A percentile compares a stretch with the other conserved stretches of the same genome.
Conservation (phyloP, 2,113 vertebrate genomes). For the Phocoena phocoena region DNA sequence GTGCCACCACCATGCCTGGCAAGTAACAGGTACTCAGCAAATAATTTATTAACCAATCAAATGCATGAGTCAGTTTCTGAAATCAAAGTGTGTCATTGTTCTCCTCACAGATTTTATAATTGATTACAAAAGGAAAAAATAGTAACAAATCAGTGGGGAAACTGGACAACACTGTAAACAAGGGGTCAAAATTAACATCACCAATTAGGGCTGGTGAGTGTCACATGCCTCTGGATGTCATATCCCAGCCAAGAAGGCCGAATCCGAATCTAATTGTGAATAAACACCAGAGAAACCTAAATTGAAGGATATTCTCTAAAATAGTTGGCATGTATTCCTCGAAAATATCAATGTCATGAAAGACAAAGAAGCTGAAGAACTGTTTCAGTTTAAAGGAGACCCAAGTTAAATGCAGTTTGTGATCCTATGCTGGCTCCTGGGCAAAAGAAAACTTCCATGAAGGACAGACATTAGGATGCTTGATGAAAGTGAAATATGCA, state of each 20-base stretch:
- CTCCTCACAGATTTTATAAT: background rate
- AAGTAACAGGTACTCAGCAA: background rate
- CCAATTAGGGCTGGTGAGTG: background rate
- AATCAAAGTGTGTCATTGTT: background rate
- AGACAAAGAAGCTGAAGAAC: background rate
- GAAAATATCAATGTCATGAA: background rate
- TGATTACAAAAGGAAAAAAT: background rate
- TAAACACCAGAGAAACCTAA: background rate
- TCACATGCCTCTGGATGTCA: background rate
- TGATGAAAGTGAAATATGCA: background rate
- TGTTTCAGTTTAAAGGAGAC: background rate
- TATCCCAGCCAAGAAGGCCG: background rate
- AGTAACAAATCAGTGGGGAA: background rate
- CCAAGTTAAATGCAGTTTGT: background rate
- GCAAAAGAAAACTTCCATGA: background rate
- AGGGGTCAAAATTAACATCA: background rate
- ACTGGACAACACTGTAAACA: background rate
- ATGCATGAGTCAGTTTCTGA: background rate
- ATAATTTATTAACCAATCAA: background rate
- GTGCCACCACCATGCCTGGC: background rate
- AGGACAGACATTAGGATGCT: background rate
- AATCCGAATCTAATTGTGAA: background rate
- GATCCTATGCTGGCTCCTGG: background rate
- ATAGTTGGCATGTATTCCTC: background rate
- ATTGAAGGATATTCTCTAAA: background rate